Percentiles rank a stretch among this genome's conserved stretches.
Evolutionary conservation across 2,797 vertebrate species (phyloP).

Genomic region (Gobionotothen gibberifrons): DNA sequence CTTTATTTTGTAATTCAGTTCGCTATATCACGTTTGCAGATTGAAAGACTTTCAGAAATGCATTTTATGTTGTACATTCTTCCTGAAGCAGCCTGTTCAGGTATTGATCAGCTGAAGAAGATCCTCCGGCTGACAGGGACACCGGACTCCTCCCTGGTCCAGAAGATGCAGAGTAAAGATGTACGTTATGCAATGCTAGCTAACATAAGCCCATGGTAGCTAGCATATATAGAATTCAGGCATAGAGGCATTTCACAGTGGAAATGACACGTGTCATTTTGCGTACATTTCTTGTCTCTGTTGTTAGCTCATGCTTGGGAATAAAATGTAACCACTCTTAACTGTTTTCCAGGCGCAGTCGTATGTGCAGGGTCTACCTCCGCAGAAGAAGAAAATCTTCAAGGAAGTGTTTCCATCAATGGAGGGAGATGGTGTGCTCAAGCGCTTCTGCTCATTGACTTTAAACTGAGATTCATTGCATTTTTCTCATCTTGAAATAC

Average conservation of each 20-base stretch:
- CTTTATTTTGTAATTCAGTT: neutral
- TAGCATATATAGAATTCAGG: no score
- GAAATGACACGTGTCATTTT: neutral
- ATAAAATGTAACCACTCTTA: neutral
- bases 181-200: constrained; percentile 62
- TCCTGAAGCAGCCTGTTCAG: constrained; percentile 74
- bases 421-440: constrained; percentile 74
- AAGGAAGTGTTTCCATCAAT: constrained; percentile 82
- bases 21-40: neutral
- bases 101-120: constrained; percentile 87
- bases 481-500: neutral
- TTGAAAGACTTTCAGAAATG: neutral
- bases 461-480: neutral
- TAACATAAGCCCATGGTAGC: neutral
- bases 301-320: neutral
- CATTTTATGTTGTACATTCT: neutral
- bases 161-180: constrained; percentile 89
- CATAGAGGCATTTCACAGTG: no score
- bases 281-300: neutral
- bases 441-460: neutral
- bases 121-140: constrained; percentile 86
- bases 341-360: constrained; percentile 81
- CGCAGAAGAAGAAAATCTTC: constrained; percentile 85
- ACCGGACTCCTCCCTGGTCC: constrained; percentile 79
- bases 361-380: constrained; percentile 82